Percentiles rank a stretch among this genome's conserved stretches.
phyloP scores from a whole-genome alignment of 2,888 invertebrate genomes.

The Ichneumoninae sp. region DNA sequence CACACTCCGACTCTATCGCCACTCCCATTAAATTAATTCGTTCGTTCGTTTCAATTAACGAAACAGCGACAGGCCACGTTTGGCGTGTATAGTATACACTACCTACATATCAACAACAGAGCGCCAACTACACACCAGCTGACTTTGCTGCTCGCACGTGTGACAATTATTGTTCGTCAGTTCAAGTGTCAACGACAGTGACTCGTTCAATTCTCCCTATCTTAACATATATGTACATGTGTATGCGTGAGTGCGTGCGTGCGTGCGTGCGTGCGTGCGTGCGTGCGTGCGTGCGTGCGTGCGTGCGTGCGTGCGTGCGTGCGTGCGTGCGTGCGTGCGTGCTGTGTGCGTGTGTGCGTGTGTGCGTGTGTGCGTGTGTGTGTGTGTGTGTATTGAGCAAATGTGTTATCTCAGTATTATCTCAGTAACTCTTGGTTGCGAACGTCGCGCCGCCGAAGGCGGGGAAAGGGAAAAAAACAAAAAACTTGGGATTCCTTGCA shows the following conservation, averaged over 20 bases:
- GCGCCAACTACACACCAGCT: constrained; percentile 50
- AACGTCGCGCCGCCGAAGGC: neutral
- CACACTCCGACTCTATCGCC: constrained; percentile 79
- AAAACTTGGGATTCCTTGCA: constrained; percentile 57
- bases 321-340: too few species aligned
- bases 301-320: too few species aligned
- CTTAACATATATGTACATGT: too few species aligned
- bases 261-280: too few species aligned
- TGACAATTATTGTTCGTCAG: constrained; percentile 46
- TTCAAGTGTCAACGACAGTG: neutral
- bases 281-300: too few species aligned
- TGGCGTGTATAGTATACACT: constrained; percentile 17
- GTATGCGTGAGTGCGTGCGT: too few species aligned
- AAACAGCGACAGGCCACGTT: constrained; percentile 79
- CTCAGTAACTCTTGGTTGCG: too few species aligned
- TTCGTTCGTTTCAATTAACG: constrained; percentile 83
- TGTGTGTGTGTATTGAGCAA: too few species aligned
- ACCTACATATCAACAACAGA: too few species aligned
- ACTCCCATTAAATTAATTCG: constrained; percentile 83
- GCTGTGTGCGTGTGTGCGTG: too few species aligned
- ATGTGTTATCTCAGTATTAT: too few species aligned
- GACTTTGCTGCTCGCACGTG: constrained; percentile 32
- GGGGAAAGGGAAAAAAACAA: constrained; percentile 8
- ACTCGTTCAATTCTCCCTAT: neutral
- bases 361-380: too few species aligned